phyloP scores from a whole-genome alignment of 2,888 invertebrate genomes.

The Xanthia icteritia region DNA sequence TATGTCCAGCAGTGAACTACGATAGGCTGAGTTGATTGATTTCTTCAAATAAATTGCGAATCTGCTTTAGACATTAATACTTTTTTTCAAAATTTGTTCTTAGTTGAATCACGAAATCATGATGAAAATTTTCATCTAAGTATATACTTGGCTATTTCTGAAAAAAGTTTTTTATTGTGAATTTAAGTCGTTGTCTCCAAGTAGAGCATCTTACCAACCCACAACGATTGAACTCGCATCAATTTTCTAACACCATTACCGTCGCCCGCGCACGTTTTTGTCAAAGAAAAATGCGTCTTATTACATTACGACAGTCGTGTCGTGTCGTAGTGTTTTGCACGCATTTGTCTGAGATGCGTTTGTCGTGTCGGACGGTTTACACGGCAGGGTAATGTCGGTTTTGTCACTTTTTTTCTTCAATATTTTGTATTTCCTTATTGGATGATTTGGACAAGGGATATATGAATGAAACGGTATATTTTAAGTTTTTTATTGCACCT shows the following conservation, averaged over 20 bases:
- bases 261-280: conserved; percentile 81
- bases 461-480: background rate
- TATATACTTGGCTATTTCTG: background rate
- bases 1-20: too few relatives aligned
- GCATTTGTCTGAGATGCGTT: conserved; percentile 61
- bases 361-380: conserved; percentile 58
- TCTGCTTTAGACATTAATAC: background rate
- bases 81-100: background rate
- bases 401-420: background rate
- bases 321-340: conserved; percentile 70
- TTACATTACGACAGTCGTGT: conserved; percentile 82
- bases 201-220: conserved; percentile 72
- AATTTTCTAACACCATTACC: conserved; percentile 82
- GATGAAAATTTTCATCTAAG: background rate
- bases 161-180: background rate
- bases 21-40: too few relatives aligned
- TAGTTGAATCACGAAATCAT: too few relatives aligned
- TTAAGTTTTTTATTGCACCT: too few relatives aligned
- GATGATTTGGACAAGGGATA: background rate
- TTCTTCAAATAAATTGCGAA: background rate
- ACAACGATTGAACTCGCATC: conserved; percentile 69
- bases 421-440: conserved; percentile 21
- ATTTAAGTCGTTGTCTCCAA: conserved; percentile 19
- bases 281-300: conserved; percentile 88
- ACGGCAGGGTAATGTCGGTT: conserved; percentile 44